Percentiles rank a stretch among this genome's conserved stretches.
Evolutionary conservation across 1,140 invertebrate species (phyloP).

Genomic region (Adoxophyes honmai): DNA sequence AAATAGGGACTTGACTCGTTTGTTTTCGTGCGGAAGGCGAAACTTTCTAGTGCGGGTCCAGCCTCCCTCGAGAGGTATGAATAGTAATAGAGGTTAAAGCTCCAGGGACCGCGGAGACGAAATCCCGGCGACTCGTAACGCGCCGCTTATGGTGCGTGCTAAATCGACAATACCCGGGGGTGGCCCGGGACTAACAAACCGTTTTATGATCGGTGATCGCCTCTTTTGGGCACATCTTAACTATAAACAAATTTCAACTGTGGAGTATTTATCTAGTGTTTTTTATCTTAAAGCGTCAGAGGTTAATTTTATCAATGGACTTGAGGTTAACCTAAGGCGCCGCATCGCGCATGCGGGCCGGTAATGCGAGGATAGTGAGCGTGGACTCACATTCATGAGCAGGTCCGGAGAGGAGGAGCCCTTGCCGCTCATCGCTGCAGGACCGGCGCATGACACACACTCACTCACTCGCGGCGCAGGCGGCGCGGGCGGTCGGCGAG

Average conservation of each 20-base stretch:
- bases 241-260: conserved; percentile 34
- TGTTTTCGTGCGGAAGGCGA: conserved; percentile 21
- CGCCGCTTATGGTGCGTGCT: conserved; percentile 69
- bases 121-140: conserved; percentile 34
- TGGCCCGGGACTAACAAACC: conserved; percentile 48
- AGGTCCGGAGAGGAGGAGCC: conserved; percentile 73
- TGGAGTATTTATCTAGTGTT: conserved; percentile 26
- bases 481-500: conserved; percentile 66
- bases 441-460: conserved; percentile 63
- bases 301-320: too few species aligned
- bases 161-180: conserved; percentile 69
- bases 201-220: conserved; percentile 52
- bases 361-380: conserved; percentile 11
- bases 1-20: conserved; percentile 23
- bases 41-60: conserved; percentile 39
- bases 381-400: conserved; percentile 77
- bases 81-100: conserved; percentile 68
- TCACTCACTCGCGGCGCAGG: conserved; percentile 65
- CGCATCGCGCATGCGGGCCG: too few species aligned
- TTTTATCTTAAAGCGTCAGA: too few species aligned
- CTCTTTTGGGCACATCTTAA: conserved; percentile 39
- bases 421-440: conserved; percentile 72
- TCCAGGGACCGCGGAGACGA: conserved; percentile 41
- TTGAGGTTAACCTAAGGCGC: too few species aligned
- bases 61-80: conserved; percentile 59